A percentile compares a stretch with the other conserved stretches of the same genome.
Conservation (phyloP, 1,140 invertebrate genomes). For the Lepidurus packardi region DNA sequence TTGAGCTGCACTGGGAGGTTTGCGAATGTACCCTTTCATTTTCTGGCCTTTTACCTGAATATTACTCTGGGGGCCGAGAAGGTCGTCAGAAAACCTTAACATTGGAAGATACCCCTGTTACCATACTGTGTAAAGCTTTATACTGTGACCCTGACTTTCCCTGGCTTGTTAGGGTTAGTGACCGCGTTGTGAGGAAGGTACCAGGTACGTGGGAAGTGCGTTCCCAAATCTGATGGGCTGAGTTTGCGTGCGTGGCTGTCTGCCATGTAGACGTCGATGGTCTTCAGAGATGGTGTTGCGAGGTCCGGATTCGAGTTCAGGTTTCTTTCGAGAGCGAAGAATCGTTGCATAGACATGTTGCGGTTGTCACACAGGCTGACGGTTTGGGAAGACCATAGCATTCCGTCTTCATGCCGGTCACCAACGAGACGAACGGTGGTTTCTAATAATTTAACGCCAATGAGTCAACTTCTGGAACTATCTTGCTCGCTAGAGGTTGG, state of each 20-base stretch:
- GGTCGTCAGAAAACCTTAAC: no score
- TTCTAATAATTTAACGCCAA: conserved; percentile 28
- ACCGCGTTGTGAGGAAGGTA: conserved; percentile 37
- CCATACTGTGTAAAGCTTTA: no score
- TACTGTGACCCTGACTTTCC: no score
- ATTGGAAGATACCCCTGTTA: no score
- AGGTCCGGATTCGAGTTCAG: conserved; percentile 29
- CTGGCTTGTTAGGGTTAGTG: conserved; percentile 31
- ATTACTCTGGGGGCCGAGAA: no score
- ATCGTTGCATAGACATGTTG: not conserved
- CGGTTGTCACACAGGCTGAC: conserved; percentile 31
- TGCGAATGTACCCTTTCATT: no score
- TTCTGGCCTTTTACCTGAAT: no score
- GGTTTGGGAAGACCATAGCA: conserved; percentile 33
- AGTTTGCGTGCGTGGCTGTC: conserved; percentile 29
- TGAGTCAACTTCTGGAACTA: conserved; percentile 23
- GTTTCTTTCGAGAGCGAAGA: conserved; percentile 28
- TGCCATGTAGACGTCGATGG: conserved; percentile 26
- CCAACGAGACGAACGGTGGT: conserved; percentile 26
- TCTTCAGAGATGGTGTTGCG: not conserved
- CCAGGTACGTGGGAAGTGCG: no score
- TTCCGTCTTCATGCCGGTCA: conserved; percentile 31
- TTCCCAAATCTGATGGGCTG: not conserved
- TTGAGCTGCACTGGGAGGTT: no score
- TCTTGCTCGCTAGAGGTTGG: not conserved